Evolutionary conservation across 2,797 vertebrate genomes (phyloP).

Genomic region (Enteromius anoplus): DNA sequence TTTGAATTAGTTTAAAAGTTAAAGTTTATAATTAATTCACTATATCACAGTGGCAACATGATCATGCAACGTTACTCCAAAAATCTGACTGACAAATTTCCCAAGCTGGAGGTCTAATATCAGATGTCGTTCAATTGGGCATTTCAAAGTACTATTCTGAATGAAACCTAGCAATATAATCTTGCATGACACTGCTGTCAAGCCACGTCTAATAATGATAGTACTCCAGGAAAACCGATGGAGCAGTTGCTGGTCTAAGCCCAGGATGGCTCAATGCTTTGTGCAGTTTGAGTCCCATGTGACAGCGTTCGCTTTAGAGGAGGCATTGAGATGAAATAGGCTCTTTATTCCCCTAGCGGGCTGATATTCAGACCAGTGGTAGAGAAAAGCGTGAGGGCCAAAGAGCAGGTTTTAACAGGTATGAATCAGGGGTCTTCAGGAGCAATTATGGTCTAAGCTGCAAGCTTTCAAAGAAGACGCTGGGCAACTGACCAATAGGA

Average conservation of each 20-base stretch:
- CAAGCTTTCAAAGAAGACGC: conserved; percentile 34
- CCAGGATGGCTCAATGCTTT: conserved; percentile 26
- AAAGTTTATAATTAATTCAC: neutral
- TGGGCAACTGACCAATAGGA: conserved; percentile 37
- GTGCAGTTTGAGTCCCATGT: conserved; percentile 8
- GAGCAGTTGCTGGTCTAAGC: conserved; percentile 10
- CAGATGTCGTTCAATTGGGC: neutral
- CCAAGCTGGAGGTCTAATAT: neutral
- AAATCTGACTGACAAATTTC: neutral
- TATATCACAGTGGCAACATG: neutral
- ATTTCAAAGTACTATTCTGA: neutral
- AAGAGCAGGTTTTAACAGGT: conserved; percentile 23
- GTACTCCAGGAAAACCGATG: conserved; percentile 30
- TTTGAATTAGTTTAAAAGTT: neutral
- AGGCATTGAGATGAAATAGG: conserved; percentile 29
- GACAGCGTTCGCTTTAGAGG: conserved; percentile 14
- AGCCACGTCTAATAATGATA: conserved; percentile 62
- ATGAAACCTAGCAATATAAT: conserved; percentile 42
- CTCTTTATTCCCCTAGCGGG: conserved; percentile 24
- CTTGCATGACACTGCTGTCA: conserved; percentile 50
- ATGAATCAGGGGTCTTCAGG: conserved; percentile 15
- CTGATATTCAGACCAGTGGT: conserved; percentile 34
- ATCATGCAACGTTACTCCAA: neutral
- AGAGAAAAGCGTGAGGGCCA: conserved; percentile 29
- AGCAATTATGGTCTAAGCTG: conserved; percentile 45